phyloP scores from a whole-genome alignment of 2,888 invertebrate genomes.

The Troilus luridus region DNA sequence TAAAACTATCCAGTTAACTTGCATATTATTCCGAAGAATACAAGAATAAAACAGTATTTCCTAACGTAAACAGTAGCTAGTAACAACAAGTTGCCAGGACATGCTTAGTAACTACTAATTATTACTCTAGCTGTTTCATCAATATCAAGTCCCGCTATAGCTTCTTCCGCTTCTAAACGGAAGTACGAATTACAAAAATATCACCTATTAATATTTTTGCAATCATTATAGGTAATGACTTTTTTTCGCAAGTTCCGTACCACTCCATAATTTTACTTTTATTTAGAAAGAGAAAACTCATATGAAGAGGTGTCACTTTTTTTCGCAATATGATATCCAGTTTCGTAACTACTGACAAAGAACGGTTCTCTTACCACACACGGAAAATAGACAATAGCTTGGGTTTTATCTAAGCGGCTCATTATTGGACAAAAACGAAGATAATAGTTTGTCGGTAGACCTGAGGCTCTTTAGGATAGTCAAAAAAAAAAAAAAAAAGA shows the following conservation, averaged over 20 bases:
- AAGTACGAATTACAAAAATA: too few relatives aligned
- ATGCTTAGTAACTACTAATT: too few relatives aligned
- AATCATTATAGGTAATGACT: not conserved
- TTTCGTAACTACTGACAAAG: slow-evolving; percentile 19
- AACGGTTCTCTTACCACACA: not conserved
- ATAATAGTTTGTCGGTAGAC: not conserved
- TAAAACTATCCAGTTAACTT: too few relatives aligned
- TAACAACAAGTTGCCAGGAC: too few relatives aligned
- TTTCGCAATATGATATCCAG: not conserved
- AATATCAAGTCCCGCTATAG: too few relatives aligned
- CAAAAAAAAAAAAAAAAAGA: too few relatives aligned
- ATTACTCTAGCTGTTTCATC: too few relatives aligned
- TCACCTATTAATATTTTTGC: not conserved
- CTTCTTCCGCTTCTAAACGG: too few relatives aligned
- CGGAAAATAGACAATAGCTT: not conserved
- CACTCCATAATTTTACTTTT: not conserved
- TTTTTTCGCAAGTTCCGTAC: not conserved
- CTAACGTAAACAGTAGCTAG: too few relatives aligned
- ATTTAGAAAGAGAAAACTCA: not conserved
- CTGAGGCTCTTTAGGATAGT: not conserved
- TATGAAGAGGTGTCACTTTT: not conserved
- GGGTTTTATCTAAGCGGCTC: not conserved
- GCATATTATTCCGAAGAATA: too few relatives aligned
- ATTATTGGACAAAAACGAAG: not conserved
- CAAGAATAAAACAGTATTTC: too few relatives aligned